Percentiles rank a stretch among this genome's conserved stretches.
These are phyloP conservation scores for Pelecanoides urinatrix DNA, from an alignment of 2,113 vertebrate genomes.

Conservation along the genomic window DNA sequence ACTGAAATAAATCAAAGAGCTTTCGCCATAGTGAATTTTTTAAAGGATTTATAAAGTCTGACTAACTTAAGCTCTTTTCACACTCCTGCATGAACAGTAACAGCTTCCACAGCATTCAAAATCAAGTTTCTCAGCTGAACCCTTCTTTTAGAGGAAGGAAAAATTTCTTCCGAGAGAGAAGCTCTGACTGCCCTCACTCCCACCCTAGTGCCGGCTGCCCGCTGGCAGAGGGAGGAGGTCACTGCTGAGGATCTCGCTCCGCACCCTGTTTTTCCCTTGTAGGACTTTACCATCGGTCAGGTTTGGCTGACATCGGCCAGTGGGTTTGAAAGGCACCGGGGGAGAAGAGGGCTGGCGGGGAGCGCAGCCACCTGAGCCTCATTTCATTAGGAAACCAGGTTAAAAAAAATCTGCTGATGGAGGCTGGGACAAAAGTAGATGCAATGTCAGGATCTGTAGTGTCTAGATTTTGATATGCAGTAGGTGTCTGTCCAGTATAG, in stretches of 20 bases:
- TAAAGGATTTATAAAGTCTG: neutral
- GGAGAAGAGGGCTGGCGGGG: neutral
- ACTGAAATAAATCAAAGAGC: neutral
- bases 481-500: neutral
- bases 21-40: neutral
- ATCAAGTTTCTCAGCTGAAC: neutral
- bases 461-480: constrained; percentile 30
- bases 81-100: neutral
- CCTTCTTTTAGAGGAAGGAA: neutral
- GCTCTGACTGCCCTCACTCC: neutral
- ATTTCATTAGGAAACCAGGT: constrained; percentile 14
- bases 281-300: neutral
- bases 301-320: neutral
- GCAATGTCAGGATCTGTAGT: neutral
- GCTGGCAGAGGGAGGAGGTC: neutral
- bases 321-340: neutral
- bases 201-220: neutral
- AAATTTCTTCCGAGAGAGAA: neutral
- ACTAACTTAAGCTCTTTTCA: neutral
- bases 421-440: constrained; percentile 24
- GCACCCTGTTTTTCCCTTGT: neutral
- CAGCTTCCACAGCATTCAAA: neutral
- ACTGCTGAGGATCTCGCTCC: neutral
- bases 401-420: constrained; percentile 46
- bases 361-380: neutral